Base-by-base conservation (phyloP, 1,140 invertebrate species). In the Meteorus sp. region DNA sequence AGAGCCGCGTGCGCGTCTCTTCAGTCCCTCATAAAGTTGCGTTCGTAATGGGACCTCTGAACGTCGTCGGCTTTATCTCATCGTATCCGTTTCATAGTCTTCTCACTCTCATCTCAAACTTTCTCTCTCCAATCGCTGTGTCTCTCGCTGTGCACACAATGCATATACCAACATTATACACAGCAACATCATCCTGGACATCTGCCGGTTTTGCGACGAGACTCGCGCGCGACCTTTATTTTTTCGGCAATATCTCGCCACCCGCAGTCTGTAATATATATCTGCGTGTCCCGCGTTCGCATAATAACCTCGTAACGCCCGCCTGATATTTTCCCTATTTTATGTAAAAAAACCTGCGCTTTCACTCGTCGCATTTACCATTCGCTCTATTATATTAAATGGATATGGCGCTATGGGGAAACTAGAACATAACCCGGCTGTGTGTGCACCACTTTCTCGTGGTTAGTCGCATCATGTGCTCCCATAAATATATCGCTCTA, bases 311-410 rank as follows among this genome's bases (percentile, higher is more conserved):
- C 71, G 72, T 77, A 73, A 73, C 67, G 65, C 67, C 67, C 69
- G 67, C 68, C n/a, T 67, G 71, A 77, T 78, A 78, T 78, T 75
- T 75, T 61, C 72, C 41, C 68, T n/a, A 60, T 76, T 77, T 77
- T 77, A 77, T 73, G 65, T 71, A 73, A 76, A 68, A 11, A 57
- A 15, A 13, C 8, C 68, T 63, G 61, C 58, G 19, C 8, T 56
- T 68, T 66, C 53, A 45, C 9, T 3, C 13, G 19, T 23, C 17
- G 2, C 23, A 23, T 23, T 4, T 25, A n/a, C n/a, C n/a, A n/a
- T n/a, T n/a, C n/a, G n/a, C n/a, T n/a, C n/a, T n/a, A n/a, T n/a
- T n/a, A n/a, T n/a, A n/a, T n/a, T n/a, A n/a, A n/a, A n/a, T n/a
- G n/a, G n/a, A n/a, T n/a, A n/a, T n/a, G n/a, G n/a, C n/a, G n/a